phyloP scores from a whole-genome alignment of 2,113 vertebrate species.

The Grantiella picta region DNA sequence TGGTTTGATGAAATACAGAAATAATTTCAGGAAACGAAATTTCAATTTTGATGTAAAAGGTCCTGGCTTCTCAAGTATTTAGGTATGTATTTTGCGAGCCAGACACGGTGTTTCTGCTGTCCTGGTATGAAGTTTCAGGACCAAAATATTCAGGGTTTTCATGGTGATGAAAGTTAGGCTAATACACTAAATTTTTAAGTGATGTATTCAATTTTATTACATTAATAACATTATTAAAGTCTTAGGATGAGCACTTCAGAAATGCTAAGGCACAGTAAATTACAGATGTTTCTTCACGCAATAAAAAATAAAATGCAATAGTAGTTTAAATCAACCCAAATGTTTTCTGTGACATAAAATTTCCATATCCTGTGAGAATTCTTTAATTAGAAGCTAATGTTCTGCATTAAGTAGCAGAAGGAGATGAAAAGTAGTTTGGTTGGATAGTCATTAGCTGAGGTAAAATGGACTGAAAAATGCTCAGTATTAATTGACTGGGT shows the following conservation, averaged over 20 bases:
- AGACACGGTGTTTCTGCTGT: neutral
- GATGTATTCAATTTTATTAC: neutral
- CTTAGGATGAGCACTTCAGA: neutral
- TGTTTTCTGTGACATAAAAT: constrained; percentile 20
- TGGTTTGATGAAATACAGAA: neutral
- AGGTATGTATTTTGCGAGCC: neutral
- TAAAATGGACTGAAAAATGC: constrained; percentile 32
- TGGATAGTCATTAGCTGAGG: constrained; percentile 17
- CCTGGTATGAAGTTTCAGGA: neutral
- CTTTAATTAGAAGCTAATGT: constrained; percentile 25
- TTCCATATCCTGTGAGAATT: constrained; percentile 31
- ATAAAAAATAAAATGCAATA: neutral
- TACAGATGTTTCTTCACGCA: neutral
- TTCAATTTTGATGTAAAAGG: neutral
- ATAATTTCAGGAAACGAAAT: neutral
- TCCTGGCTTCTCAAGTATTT: neutral
- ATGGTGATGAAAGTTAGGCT: neutral
- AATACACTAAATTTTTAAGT: neutral
- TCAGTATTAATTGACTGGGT: neutral
- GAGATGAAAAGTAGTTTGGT: neutral
- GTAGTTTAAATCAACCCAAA: neutral
- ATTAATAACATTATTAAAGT: neutral
- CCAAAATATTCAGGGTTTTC: neutral
- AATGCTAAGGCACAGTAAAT: neutral
- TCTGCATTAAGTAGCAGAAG: constrained; percentile 14